phyloP scores from a whole-genome alignment of 2,888 invertebrate species.

The Microdon myrmicae region DNA sequence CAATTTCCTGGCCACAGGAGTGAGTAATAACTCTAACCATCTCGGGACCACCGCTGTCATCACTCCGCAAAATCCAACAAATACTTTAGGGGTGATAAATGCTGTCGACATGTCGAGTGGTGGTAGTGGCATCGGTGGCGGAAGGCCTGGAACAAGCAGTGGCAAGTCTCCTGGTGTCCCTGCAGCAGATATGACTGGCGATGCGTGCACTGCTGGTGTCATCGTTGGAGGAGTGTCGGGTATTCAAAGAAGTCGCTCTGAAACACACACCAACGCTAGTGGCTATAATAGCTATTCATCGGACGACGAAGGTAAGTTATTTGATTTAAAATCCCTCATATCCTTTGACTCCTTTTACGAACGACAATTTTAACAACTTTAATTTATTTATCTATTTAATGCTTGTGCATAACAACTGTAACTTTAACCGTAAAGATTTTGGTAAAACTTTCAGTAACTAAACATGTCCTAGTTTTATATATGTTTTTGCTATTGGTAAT shows the following conservation, averaged over 20 bases:
- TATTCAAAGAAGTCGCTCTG: conserved; percentile 67
- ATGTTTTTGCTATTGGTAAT: conserved; percentile 15
- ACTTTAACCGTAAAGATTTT: conserved; percentile 45
- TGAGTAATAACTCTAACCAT: conserved; percentile 60
- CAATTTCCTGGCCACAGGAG: conserved; percentile 62
- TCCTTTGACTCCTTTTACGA: conserved; percentile 56
- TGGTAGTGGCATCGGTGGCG: conserved; percentile 2
- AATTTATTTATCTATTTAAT: conserved; percentile 22
- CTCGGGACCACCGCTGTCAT: conserved; percentile 42
- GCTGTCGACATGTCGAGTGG: conserved; percentile 9
- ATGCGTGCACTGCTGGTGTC: conserved; percentile 18
- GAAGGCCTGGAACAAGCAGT: no score
- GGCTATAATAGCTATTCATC: conserved; percentile 87
- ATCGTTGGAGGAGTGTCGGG: conserved; percentile 56
- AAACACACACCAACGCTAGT: conserved; percentile 68
- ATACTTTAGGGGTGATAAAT: conserved; percentile 2
- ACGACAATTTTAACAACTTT: conserved; percentile 9
- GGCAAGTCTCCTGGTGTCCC: no score
- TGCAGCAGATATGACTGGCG: no score
- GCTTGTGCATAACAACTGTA: conserved; percentile 26
- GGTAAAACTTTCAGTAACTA: conserved; percentile 40
- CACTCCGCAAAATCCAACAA: conserved; percentile 10
- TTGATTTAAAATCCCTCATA: conserved; percentile 60
- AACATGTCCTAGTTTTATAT: conserved; percentile 5
- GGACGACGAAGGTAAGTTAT: conserved; percentile 87